phyloP scores from a whole-genome alignment of 2,888 invertebrate species.

The Argyresthia goedartella region DNA sequence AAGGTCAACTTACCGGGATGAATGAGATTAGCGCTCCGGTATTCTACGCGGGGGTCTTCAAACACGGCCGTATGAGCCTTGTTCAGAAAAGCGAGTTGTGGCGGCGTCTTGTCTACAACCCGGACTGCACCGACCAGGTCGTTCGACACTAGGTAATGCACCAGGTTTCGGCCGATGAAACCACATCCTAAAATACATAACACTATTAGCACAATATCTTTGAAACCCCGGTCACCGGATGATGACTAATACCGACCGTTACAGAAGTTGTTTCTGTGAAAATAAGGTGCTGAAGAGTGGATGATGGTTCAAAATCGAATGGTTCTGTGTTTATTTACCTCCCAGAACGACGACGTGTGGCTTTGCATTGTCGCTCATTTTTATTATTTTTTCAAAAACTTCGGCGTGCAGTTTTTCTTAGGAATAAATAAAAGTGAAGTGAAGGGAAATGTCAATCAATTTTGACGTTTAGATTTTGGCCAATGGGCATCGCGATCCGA shows the following conservation, averaged over 20 bases:
- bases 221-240: constrained; percentile 19
- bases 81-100: constrained; percentile 92
- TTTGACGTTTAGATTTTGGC: not conserved
- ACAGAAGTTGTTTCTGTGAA: constrained; percentile 15
- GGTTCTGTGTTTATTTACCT: constrained; percentile 34
- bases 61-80: constrained; percentile 79
- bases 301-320: not conserved
- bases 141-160: constrained; percentile 83
- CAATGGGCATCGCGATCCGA: no score
- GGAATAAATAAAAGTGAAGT: not conserved
- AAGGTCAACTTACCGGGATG: constrained; percentile 78
- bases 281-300: not conserved
- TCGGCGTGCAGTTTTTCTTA: not conserved
- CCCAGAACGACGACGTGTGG: constrained; percentile 59
- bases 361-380: constrained; percentile 59
- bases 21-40: constrained; percentile 92
- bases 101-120: constrained; percentile 93
- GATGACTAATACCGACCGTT: constrained; percentile 65
- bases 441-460: not conserved
- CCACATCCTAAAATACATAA: constrained; percentile 83
- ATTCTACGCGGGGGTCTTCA: constrained; percentile 83
- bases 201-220: constrained; percentile 20
- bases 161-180: constrained; percentile 91
- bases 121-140: constrained; percentile 81
- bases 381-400: constrained; percentile 40